Conservation (phyloP, 2,888 invertebrate species). For the Pasiphila rectangulata region DNA sequence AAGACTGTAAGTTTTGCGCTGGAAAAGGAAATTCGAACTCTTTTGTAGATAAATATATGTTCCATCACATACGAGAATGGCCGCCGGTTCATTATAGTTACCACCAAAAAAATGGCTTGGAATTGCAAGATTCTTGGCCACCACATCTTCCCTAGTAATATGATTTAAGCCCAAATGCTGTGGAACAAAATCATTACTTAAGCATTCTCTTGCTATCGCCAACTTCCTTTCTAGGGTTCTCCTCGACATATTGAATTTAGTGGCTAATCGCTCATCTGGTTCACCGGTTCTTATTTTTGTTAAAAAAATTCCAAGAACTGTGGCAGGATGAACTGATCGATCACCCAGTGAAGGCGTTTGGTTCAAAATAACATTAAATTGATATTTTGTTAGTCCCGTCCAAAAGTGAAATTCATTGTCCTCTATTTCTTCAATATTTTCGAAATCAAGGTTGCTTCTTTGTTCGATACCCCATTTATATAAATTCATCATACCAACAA, state of each 20-base stretch:
- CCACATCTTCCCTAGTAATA: constrained; percentile 19
- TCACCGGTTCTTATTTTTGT: constrained; percentile 25
- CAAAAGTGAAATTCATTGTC: constrained; percentile 24
- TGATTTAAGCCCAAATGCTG: constrained; percentile 21
- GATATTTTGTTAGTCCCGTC: constrained; percentile 22
- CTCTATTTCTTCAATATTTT: constrained; percentile 23
- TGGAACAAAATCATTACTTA: constrained; percentile 20
- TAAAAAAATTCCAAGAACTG: constrained; percentile 13
- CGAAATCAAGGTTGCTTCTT: constrained; percentile 18
- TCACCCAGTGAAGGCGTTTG: constrained; percentile 21
- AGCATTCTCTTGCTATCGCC: constrained; percentile 16
- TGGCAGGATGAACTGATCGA: constrained; percentile 19
- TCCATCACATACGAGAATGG: constrained; percentile 13
- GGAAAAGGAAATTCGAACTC: constrained; percentile 18
- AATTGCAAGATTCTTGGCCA: constrained; percentile 16
- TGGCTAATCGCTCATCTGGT: constrained; percentile 23
- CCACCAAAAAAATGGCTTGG: constrained; percentile 21
- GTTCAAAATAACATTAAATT: constrained; percentile 20
- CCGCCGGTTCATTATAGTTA: constrained; percentile 8
- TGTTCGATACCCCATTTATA: constrained; percentile 24
- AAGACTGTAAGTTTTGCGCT: constrained; percentile 12
- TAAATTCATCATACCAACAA: constrained; percentile 22
- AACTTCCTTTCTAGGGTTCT: constrained; percentile 18
- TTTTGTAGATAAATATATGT: constrained; percentile 24
- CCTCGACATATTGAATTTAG: constrained; percentile 24